Conservation (phyloP, 1,140 invertebrate species). For the Macrostomum lignano region DNA sequence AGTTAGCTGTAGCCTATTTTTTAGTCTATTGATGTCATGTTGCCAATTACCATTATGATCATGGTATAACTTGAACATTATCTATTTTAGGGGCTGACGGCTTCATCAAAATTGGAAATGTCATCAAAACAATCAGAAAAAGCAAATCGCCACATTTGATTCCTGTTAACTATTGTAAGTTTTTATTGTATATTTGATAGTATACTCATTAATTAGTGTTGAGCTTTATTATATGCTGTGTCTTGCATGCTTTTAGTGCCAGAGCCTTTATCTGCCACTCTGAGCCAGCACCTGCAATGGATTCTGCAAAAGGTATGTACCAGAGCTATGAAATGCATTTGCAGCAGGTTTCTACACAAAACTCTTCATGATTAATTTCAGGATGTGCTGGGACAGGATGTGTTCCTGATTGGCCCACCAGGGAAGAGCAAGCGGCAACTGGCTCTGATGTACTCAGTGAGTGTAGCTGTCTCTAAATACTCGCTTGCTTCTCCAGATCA, state of each 20-base stretch:
- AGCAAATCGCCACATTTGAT: slow-evolving; percentile 46
- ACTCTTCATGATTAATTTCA: slow-evolving; percentile 13
- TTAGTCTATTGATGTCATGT: no score
- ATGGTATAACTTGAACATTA: no score
- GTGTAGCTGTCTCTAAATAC: no score
- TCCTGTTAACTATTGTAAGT: slow-evolving; percentile 51
- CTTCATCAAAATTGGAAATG: slow-evolving; percentile 44
- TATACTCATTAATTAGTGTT: background rate
- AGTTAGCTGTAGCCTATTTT: no score
- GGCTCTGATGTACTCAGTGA: slow-evolving; percentile 42
- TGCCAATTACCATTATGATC: no score
- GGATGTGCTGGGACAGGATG: slow-evolving; percentile 59
- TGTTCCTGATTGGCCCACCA: slow-evolving; percentile 67
- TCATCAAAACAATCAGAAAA: slow-evolving; percentile 36
- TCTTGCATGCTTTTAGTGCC: slow-evolving; percentile 11
- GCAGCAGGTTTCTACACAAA: background rate
- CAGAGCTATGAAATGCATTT: background rate
- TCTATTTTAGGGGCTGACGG: no score
- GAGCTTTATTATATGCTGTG: no score
- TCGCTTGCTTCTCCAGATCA: no score
- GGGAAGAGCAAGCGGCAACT: slow-evolving; percentile 16
- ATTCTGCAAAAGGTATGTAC: slow-evolving; percentile 53
- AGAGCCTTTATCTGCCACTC: slow-evolving; percentile 36
- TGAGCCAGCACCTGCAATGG: slow-evolving; percentile 55
- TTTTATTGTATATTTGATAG: slow-evolving; percentile 7